Evolutionary conservation across 2,113 vertebrate species (phyloP), one percentile per base, ranked within the genome.

Genomic region (Cheirogaleus medius): DNA sequence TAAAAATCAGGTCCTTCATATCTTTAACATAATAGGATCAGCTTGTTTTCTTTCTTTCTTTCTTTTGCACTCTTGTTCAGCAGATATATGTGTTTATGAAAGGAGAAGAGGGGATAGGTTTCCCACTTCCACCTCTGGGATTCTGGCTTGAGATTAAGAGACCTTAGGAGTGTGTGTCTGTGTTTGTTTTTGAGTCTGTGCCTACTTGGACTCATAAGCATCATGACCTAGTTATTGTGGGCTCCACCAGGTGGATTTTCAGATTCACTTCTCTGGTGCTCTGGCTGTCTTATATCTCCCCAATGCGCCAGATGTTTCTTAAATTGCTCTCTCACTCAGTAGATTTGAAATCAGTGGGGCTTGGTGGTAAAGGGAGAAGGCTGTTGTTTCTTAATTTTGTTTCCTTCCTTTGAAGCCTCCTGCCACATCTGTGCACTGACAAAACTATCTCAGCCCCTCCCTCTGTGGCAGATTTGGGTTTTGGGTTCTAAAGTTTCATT

Each of bases 401-500:
- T 92, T 94, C 90, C 85, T 97, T 97, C 81, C 80, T 97, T 93
- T 89, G 60, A 96, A 97, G 95, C 37, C 95, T 98, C 25, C 71
- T 7, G 83, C 73, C 37, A 47, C 98, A 98, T 97, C 98, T 98
- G 97, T 97, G 90, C 97, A 69, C 86, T 97, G 91, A 98, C 95
- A 96, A 96, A 97, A 92, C 66, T 92, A 88, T 95, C 90, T 97
- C 84, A 93, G 95, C 96, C 60, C 80, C 93, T 97, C 97, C 91
- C 58, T 95, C 58, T 73, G 56, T 64, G 83, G 97, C 89, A 95
- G 97, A 97, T 97, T 97, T 96, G 93, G 94, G 98, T 98, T 97
- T 88, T 49, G 32, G 89, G 87, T 97, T 98, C 97, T 98, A 98
- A 98, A 97, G 69, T 98, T 99, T 98, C 97, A 97, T 98, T 98